Conservation (phyloP, 1,140 invertebrate genomes). For the Tetramorium parvispinum region DNA sequence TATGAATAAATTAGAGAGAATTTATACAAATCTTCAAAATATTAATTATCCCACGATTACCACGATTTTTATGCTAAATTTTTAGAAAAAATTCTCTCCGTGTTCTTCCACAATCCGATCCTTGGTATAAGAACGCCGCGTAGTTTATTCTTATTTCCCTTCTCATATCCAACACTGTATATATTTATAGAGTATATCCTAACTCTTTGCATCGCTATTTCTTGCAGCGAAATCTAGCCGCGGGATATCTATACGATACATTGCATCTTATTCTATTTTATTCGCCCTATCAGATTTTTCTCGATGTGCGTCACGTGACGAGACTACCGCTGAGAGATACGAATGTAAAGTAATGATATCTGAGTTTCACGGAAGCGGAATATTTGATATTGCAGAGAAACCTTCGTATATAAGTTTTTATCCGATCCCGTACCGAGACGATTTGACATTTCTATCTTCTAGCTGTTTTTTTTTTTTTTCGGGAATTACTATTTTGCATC, state of each 20-base stretch:
- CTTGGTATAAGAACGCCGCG: not conserved
- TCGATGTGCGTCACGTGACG: slow-evolving; percentile 34
- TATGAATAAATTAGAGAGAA: too few relatives aligned
- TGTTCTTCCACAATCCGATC: not conserved
- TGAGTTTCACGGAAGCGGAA: not conserved
- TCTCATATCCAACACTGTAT: not conserved
- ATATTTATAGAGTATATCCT: not conserved
- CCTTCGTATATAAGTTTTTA: not conserved
- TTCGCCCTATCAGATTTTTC: slow-evolving; percentile 36
- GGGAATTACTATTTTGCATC: not conserved
- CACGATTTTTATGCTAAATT: too few relatives aligned
- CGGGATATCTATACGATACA: slow-evolving; percentile 21
- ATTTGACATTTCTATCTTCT: slow-evolving; percentile 11
- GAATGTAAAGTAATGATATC: slow-evolving; percentile 9
- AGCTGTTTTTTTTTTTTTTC: not conserved
- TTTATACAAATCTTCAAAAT: too few relatives aligned
- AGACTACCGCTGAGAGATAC: not conserved
- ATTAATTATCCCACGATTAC: too few relatives aligned
- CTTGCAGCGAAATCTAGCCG: not conserved
- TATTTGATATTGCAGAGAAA: slow-evolving; percentile 23
- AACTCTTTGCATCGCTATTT: slow-evolving; percentile 12
- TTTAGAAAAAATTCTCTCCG: too few relatives aligned
- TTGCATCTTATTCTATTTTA: slow-evolving; percentile 44
- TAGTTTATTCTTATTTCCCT: slow-evolving; percentile 23
- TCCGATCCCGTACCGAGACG: not conserved